phyloP scores from a whole-genome alignment of 2,113 vertebrate species.

The Perccottus glenii region DNA sequence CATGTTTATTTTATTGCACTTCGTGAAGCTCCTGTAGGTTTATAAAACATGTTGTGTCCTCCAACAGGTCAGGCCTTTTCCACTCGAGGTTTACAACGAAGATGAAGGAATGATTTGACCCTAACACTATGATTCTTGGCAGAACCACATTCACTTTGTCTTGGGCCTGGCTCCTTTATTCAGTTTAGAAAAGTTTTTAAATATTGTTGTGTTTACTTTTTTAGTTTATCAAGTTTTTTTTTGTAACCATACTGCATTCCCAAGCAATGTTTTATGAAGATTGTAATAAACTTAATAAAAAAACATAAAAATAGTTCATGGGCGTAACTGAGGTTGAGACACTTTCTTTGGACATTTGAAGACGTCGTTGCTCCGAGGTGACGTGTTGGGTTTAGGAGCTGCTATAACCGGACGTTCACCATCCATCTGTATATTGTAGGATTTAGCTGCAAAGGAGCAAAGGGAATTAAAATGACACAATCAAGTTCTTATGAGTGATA shows the following conservation, averaged over 20 bases:
- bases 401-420: conserved; percentile 73
- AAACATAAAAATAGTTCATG: conserved; percentile 72
- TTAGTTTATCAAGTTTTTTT: conserved; percentile 70
- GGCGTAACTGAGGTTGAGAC: not conserved
- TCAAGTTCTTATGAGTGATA: not conserved
- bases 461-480: not conserved
- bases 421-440: conserved; percentile 85
- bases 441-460: conserved; percentile 78
- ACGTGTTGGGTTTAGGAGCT: conserved; percentile 63
- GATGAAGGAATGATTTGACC: conserved; percentile 76
- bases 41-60: not conserved
- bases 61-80: conserved; percentile 78
- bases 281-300: conserved; percentile 85
- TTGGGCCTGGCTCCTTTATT: conserved; percentile 9
- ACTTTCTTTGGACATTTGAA: conserved; percentile 85
- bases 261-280: conserved; percentile 76
- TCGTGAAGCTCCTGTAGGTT: conserved; percentile 4
- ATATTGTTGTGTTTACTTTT: conserved; percentile 32
- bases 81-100: conserved; percentile 53
- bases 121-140: conserved; percentile 7
- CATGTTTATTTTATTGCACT: conserved; percentile 4
- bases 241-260: conserved; percentile 68
- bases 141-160: conserved; percentile 41
- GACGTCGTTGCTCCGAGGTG: conserved; percentile 81
- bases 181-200: conserved; percentile 58